phyloP scores from a whole-genome alignment of 2,113 vertebrate species.

The Cephalopterus ornatus region DNA sequence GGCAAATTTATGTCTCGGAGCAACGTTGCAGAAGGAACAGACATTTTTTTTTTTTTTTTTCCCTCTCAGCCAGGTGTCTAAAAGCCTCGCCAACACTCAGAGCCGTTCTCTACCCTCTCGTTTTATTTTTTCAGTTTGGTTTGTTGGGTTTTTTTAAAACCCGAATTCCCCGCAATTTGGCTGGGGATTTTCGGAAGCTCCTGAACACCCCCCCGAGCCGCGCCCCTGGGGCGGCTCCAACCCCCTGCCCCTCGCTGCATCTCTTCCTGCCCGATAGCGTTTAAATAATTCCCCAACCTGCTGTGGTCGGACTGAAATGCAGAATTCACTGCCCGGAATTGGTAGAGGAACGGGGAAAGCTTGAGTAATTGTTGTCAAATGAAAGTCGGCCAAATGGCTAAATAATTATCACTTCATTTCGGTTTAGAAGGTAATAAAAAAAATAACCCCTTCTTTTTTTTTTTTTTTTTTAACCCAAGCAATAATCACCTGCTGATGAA shows the following conservation, averaged over 20 bases:
- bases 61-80: neutral
- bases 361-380: conserved; percentile 30
- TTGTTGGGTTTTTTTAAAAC: neutral
- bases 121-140: neutral
- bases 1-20: conserved; percentile 33
- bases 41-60: neutral
- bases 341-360: neutral
- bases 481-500: conserved; percentile 58
- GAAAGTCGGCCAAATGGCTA: conserved; percentile 25
- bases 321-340: neutral
- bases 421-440: conserved; percentile 52
- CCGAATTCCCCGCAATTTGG: neutral
- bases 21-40: conserved; percentile 29
- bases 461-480: neutral
- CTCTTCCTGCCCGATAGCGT: neutral
- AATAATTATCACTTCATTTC: conserved; percentile 68
- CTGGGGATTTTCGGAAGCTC: neutral
- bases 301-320: neutral
- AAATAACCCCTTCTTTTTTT: neutral
- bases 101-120: neutral
- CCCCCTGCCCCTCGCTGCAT: neutral
- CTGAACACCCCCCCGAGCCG: neutral
- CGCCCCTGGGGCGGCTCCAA: neutral
- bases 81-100: conserved; percentile 10
- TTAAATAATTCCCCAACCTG: conserved; percentile 26